Evolutionary conservation across 2,797 vertebrate species (phyloP).

Genomic region (Echeneis naucrates): DNA sequence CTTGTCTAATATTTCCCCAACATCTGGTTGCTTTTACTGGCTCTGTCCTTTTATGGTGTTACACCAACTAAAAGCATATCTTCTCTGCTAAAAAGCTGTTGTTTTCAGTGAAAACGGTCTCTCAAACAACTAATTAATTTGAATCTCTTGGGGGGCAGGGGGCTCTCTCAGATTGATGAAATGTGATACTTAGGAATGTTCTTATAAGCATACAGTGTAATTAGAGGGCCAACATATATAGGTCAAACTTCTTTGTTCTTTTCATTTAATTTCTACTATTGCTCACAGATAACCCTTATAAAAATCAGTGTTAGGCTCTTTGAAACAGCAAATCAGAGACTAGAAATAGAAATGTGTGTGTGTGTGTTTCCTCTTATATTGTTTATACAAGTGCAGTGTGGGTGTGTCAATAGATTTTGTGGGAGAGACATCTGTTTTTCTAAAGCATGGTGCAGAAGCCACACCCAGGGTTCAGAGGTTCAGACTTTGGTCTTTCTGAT

Average conservation of each 20-base stretch:
- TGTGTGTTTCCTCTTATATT: conserved; percentile 35
- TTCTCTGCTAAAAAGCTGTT: conserved; percentile 38
- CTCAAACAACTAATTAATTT: conserved; percentile 20
- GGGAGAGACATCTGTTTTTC: conserved; percentile 78
- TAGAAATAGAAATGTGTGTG: conserved; percentile 35
- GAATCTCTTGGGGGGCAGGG: conserved; percentile 32
- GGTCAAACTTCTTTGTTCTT: conserved; percentile 10
- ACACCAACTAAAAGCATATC: conserved; percentile 57
- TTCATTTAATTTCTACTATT: conserved; percentile 14
- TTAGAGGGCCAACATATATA: conserved; percentile 2
- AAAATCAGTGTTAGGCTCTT: conserved; percentile 24
- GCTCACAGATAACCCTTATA: not conserved
- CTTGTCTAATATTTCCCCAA: conserved; percentile 79
- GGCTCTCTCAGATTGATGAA: conserved; percentile 16
- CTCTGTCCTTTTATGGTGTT: conserved; percentile 69
- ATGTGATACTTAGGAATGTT: conserved; percentile 18
- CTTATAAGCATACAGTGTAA: not conserved
- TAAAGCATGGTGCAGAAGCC: conserved; percentile 72
- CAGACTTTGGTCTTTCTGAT: conserved; percentile 68
- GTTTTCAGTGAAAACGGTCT: conserved; percentile 35
- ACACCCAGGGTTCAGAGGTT: conserved; percentile 80
- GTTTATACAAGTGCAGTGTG: conserved; percentile 73
- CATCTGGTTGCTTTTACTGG: conserved; percentile 82
- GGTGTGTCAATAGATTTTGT: conserved; percentile 67
- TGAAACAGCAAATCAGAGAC: conserved; percentile 26